Base-by-base conservation (phyloP, 1,140 invertebrate species). In the Galleria mellonella region DNA sequence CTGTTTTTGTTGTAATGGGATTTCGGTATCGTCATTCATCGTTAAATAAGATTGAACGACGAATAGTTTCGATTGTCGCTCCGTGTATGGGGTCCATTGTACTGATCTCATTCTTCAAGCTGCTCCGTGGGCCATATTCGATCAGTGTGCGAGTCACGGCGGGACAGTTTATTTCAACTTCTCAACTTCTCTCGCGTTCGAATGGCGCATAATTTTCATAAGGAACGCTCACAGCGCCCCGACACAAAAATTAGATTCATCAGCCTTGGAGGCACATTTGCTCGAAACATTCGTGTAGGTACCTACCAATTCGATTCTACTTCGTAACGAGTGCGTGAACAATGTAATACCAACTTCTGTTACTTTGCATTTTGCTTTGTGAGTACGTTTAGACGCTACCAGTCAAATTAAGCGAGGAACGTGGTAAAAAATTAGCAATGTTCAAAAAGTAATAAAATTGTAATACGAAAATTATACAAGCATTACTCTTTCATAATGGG, bases 121-220 rank as follows among this genome's bases (percentile, higher is more conserved):
- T 32, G n/a, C n/a, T n/a, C n/a, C 27, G 37, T 27, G 29, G 29
- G 2, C 12, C n/a, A 7, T 33, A 33, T 33, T 31, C 44, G 55
- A 68, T 78, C 61, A 49, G 67, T 47, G 62, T 74, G 76, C 72
- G 36, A 81, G 76, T 77, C 79, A 83, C 79, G 76, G 42, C 59
- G 49, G 47, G 61, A 71, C 76, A 79, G 69, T 83, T 83, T 77
- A 77, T 78, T 78, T 67, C 63, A 71, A 81, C 72, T 83, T 73
- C 68, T 64, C 63, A 81, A 83, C 69, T 81, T 65, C 55, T 51
- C 57, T 53, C 51, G 52, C 69, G 64, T 74, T 79, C 70, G 60
- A 73, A 76, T 67, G 72, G 69, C 57, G 72, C 66, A 78, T 81
- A 78, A 83, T 83, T 78, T 81, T 81, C 74, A 81, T 77, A 78